Conservation (phyloP, 2,113 vertebrate species). For the Alectura lathami region DNA sequence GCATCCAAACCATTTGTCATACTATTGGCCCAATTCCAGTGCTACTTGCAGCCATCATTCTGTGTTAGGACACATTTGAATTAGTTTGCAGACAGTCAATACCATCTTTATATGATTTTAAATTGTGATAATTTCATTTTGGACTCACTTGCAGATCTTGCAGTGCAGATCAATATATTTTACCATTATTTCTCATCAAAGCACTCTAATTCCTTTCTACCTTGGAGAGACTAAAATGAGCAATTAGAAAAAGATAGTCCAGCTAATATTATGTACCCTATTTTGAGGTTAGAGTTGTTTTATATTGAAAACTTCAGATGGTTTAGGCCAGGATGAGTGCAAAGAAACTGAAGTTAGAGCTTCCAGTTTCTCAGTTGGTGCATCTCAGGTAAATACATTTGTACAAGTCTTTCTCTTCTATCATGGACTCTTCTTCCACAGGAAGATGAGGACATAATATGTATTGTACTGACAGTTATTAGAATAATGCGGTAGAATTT, state of each 20-base stretch:
- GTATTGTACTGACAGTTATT: neutral
- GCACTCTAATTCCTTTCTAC: conserved; percentile 69
- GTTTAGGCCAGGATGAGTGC: neutral
- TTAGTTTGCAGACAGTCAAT: conserved; percentile 46
- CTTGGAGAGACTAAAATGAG: conserved; percentile 36
- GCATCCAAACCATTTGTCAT: neutral
- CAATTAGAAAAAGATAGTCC: conserved; percentile 43
- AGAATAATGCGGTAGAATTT: neutral
- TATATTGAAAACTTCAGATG: neutral
- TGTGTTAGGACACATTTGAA: conserved; percentile 25
- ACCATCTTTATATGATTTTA: conserved; percentile 56
- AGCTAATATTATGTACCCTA: conserved; percentile 16
- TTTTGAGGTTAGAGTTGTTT: conserved; percentile 47
- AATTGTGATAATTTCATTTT: conserved; percentile 69
- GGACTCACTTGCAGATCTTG: conserved; percentile 28
- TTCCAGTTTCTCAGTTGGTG: neutral
- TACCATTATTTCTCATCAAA: conserved; percentile 66
- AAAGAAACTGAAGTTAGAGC: neutral
- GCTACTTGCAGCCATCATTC: neutral
- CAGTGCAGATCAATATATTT: conserved; percentile 51
- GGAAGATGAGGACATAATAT: neutral
- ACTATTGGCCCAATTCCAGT: neutral
- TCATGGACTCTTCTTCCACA: neutral
- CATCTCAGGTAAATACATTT: neutral
- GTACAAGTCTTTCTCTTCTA: neutral